Base-by-base conservation (phyloP, 2,113 vertebrate genomes). In the Salvelinus alpinus region DNA sequence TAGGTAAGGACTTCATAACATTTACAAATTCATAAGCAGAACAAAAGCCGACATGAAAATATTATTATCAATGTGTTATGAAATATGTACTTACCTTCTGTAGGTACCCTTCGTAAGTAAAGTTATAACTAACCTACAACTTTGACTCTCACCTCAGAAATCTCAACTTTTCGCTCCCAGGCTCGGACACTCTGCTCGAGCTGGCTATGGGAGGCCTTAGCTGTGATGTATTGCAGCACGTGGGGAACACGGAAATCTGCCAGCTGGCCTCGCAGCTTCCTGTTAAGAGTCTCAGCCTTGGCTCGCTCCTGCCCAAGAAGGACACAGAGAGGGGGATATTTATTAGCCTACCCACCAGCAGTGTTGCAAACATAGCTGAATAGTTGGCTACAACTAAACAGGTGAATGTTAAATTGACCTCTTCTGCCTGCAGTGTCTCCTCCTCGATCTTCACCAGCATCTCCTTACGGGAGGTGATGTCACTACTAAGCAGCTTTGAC, bases 161-260 rank as follows among this genome's bases (percentile, higher is more conserved):
- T 90, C 22, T 92, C 92, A 34, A 93, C 91, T 78, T 93, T 95
- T 77, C 93, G 92, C 76, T 95, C 90, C 94, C 93, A 94, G 65
- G 78, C 67, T 74, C 74, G 87, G 67, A 95, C 79, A 20, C n/a
- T 89, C 18, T 91, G 91, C 80, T 92, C 64, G 14, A 95, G 88
- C 3, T 93, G 90, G 11, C 60, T 25, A 0, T 89, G 78, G 0
- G 79, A 44, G 70, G 88, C 86, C 34, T 88, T 92, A 79, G 89
- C 87, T 34, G 47, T 71, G 31, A 95, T 48, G 0, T 95, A 95
- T 54, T 83, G 12, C 81, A 93, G 80, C 24, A 94, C 91, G 0
- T 80, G 77, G 0, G 94, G 94, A 0, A 80, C 88, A 0, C 65
- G 34, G 82, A 88, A 94, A 38, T 93, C 84, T 0, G 86, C 76